A percentile compares a stretch with the other conserved stretches of the same genome.
Evolutionary conservation across 2,797 vertebrate genomes (phyloP).

Genomic region (Acomys russatus): DNA sequence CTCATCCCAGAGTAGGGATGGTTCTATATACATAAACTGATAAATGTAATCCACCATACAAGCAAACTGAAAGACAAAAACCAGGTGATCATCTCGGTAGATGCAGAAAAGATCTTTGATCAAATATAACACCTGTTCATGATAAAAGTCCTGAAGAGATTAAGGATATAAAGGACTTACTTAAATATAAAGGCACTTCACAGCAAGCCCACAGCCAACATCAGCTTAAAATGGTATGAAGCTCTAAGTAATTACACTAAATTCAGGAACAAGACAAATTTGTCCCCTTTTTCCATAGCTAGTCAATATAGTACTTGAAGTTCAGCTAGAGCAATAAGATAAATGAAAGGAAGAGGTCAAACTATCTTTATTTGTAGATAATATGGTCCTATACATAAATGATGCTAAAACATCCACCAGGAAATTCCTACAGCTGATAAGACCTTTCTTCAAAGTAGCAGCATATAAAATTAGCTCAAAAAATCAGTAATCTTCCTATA

Average conservation of each 20-base stretch:
- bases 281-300: background rate
- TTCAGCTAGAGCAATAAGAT: background rate
- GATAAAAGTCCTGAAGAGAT: background rate
- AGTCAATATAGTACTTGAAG: background rate
- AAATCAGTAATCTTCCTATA: background rate
- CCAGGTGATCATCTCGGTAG: background rate
- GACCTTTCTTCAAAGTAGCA: background rate
- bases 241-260: background rate
- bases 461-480: background rate
- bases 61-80: background rate
- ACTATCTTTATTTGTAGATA: background rate
- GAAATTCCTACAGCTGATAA: background rate
- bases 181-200: background rate
- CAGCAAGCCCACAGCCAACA: background rate
- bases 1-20: background rate
- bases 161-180: background rate
- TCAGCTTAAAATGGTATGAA: background rate
- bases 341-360: background rate
- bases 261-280: background rate
- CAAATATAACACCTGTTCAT: background rate
- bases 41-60: background rate
- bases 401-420: background rate
- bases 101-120: background rate
- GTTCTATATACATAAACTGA: background rate
- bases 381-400: background rate